Conservation (phyloP, 2,888 invertebrate genomes). For the Pycnomerus fuliginosus region DNA sequence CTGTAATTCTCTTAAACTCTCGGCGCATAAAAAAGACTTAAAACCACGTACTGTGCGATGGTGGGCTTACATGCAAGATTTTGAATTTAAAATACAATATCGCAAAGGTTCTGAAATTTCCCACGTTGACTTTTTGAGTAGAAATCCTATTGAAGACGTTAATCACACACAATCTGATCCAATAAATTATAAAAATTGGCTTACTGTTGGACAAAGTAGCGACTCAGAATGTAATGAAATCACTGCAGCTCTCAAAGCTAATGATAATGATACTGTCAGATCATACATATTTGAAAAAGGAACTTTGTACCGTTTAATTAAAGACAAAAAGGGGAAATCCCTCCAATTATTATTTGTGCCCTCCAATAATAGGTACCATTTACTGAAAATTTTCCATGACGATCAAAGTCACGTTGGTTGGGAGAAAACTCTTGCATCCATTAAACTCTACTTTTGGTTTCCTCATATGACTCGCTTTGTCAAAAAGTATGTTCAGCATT, state of each 20-base stretch:
- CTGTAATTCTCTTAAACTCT: constrained; percentile 37
- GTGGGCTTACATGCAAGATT: too few species aligned
- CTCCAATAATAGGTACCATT: background rate
- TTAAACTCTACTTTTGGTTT: constrained; percentile 8
- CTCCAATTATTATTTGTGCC: constrained; percentile 3
- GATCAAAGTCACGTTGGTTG: background rate
- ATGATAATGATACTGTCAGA: too few species aligned
- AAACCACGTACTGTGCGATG: constrained; percentile 36
- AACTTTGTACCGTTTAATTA: too few species aligned
- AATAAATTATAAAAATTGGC: too few species aligned
- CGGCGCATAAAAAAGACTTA: constrained; percentile 36
- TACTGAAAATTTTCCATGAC: constrained; percentile 1
- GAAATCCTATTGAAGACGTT: constrained; percentile 1
- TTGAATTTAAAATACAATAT: constrained; percentile 25
- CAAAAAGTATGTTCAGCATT: constrained; percentile 16
- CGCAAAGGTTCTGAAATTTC: constrained; percentile 15
- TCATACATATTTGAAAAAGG: too few species aligned
- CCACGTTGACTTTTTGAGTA: constrained; percentile 22
- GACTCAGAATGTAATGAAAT: too few species aligned
- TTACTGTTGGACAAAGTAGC: too few species aligned
- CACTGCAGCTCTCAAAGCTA: too few species aligned
- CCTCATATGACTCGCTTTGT: constrained; percentile 7
- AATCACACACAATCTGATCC: background rate
- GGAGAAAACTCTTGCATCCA: constrained; percentile 1
- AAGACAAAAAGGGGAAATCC: too few species aligned